Percentiles rank a stretch among this genome's conserved stretches.
These are phyloP conservation scores for Gila robusta DNA, from an alignment of 2,797 vertebrate species.

Conservation along the genomic window DNA sequence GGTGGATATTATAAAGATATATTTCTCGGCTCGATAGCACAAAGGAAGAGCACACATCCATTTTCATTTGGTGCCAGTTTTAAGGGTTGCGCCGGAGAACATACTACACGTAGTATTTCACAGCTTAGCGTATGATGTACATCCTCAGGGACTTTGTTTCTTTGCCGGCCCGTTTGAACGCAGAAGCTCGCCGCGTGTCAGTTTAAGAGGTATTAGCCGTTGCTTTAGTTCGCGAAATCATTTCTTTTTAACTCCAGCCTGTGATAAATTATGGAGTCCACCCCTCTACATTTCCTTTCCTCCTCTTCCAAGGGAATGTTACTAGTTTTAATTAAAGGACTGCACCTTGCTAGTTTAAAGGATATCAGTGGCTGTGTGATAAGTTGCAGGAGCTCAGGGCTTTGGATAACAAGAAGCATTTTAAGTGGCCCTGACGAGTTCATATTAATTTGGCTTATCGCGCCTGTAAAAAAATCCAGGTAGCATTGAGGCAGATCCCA, in stretches of 20 bases:
- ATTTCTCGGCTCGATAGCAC: slow-evolving; percentile 57
- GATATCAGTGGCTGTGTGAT: slow-evolving; percentile 83
- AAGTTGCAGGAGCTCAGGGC: slow-evolving; percentile 80
- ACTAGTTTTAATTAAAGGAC: slow-evolving; percentile 85
- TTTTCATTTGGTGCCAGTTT: slow-evolving; percentile 72
- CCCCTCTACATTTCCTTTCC: slow-evolving; percentile 67
- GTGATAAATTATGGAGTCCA: slow-evolving; percentile 79
- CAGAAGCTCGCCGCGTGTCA: slow-evolving; percentile 42
- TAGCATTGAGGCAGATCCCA: slow-evolving; percentile 82
- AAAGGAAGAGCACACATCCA: slow-evolving; percentile 61
- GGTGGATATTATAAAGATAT: slow-evolving; percentile 65
- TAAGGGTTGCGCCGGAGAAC: slow-evolving; percentile 63
- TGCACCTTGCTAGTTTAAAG: slow-evolving; percentile 86
- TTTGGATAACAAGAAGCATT: slow-evolving; percentile 84
- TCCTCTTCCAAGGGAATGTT: slow-evolving; percentile 72
- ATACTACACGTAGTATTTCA: slow-evolving; percentile 54
- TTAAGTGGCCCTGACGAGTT: slow-evolving; percentile 81
- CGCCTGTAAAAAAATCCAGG: slow-evolving; percentile 76
- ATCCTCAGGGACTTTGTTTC: slow-evolving; percentile 52
- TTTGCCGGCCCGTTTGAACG: slow-evolving; percentile 36
- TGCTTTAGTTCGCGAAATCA: slow-evolving; percentile 64
- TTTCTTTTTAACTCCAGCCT: slow-evolving; percentile 59
- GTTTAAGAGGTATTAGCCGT: slow-evolving; percentile 67
- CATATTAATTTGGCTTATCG: slow-evolving; percentile 88
- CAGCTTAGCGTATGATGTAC: slow-evolving; percentile 48